phyloP scores from a whole-genome alignment of 2,113 vertebrate species.

The Phalacrocorax carbo region DNA sequence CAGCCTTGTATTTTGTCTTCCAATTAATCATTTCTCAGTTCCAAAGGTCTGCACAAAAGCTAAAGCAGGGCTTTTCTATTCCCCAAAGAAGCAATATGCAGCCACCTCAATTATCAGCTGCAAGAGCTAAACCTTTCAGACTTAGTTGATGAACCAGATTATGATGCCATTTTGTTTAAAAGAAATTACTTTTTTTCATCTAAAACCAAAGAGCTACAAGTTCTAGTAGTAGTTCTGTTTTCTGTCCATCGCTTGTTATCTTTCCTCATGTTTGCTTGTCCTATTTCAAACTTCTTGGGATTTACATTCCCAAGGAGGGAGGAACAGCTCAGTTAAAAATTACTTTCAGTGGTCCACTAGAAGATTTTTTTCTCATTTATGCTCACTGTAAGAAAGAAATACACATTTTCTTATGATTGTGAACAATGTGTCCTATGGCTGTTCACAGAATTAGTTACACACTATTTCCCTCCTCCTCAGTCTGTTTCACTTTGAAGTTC shows the following conservation, averaged over 20 bases:
- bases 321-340: background rate
- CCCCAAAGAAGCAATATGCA: background rate
- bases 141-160: background rate
- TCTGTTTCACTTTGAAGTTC: background rate
- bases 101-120: background rate
- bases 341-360: background rate
- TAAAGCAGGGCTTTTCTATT: background rate
- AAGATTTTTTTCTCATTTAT: background rate
- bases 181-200: background rate
- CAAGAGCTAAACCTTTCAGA: background rate
- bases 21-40: background rate
- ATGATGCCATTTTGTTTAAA: background rate
- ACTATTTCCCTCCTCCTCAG: background rate
- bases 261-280: background rate
- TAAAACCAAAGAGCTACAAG: background rate
- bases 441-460: background rate
- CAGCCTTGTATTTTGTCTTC: background rate
- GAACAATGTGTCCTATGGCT: background rate
- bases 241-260: background rate
- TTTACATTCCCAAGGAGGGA: background rate
- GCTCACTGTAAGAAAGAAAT: background rate
- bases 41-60: background rate
- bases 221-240: background rate
- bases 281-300: background rate
- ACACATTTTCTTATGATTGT: background rate